These are phyloP conservation scores for Cylindroiulus punctatus DNA, from an alignment of 2,888 invertebrate genomes.

Conservation along the genomic window DNA sequence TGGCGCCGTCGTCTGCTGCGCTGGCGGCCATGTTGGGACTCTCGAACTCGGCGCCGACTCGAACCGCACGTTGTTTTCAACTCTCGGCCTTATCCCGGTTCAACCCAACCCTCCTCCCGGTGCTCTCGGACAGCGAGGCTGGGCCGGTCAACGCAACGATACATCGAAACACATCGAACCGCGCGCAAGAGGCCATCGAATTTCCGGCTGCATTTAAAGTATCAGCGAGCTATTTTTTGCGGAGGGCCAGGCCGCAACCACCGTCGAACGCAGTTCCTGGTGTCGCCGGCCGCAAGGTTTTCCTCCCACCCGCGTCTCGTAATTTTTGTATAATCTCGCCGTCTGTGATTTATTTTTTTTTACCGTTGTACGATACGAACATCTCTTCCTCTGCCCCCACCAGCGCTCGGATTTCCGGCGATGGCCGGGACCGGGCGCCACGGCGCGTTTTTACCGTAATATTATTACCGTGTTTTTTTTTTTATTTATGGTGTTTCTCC, in stretches of 20 bases:
- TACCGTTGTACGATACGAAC: not conserved
- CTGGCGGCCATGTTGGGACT: not conserved
- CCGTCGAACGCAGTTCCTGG: not conserved
- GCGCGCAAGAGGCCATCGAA: not conserved
- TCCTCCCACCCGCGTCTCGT: not conserved
- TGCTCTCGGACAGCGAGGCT: not conserved
- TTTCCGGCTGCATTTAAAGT: slow-evolving; percentile 2
- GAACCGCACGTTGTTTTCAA: not conserved
- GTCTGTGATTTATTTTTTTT: slow-evolving; percentile 44
- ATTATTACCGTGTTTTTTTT: no score
- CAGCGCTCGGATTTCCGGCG: not conserved
- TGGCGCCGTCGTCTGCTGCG: not conserved
- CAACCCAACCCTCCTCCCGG: not conserved
- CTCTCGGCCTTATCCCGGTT: not conserved
- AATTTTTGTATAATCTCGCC: slow-evolving; percentile 31
- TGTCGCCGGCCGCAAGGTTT: not conserved
- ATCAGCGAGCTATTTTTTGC: not conserved
- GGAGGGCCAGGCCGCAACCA: not conserved
- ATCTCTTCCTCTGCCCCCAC: not conserved
- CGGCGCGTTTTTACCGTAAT: not conserved
- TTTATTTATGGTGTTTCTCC: slow-evolving; percentile 6
- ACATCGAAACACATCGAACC: not conserved
- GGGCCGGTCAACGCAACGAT: not conserved
- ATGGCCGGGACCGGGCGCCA: not conserved
- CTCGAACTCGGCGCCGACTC: not conserved